Base-by-base conservation (phyloP, 2,113 vertebrate species). In the Aphyosemion australe region DNA sequence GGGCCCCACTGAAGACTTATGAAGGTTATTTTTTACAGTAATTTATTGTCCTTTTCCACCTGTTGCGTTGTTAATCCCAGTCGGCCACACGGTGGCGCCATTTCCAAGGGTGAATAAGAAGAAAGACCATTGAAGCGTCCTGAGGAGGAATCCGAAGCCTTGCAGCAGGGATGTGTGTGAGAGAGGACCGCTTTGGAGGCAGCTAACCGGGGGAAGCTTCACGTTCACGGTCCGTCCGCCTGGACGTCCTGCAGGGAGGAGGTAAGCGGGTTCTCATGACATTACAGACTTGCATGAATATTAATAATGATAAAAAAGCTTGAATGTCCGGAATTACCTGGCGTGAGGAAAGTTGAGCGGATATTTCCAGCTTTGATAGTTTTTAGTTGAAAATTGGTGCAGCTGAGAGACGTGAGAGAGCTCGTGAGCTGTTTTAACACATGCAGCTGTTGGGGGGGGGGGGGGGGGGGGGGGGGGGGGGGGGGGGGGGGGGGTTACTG, bases 31-130 rank as follows among this genome's bases (percentile, higher is more conserved):
- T 26, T 1, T 26, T 26, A 5, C 26, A 4, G 26, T 26, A 2
- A 26, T 26, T 4, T 26, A 4, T 26, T 26, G 26, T 26, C 26
- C 26, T 26, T 26, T 5, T 26, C 26, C 26, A 26, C 3, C 26
- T 26, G 26, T 26, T 26, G 26, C 26, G 26, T 26, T 8, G 34
- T 1, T 18, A 16, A 32, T 63, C 20, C 11, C 19, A 16, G 6
- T 31, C 16, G 2, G 18, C 87, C 88, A 54, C 85, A 72, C 61
- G 90, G 48, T 84, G 90, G 84, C 87, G 87, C 77, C 12, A 76
- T 78, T 59, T 41, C 39, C 63, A 50, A 14, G 12, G 15, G 12
- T 43, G 54, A 26, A 18, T 11, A 18, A 11, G 11, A 31, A 34
- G 45, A 57, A 59, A 51, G 65, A 13, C 14, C 12, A 4, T 3